phyloP scores from a whole-genome alignment of 2,888 invertebrate genomes.

The Noctua pronuba region DNA sequence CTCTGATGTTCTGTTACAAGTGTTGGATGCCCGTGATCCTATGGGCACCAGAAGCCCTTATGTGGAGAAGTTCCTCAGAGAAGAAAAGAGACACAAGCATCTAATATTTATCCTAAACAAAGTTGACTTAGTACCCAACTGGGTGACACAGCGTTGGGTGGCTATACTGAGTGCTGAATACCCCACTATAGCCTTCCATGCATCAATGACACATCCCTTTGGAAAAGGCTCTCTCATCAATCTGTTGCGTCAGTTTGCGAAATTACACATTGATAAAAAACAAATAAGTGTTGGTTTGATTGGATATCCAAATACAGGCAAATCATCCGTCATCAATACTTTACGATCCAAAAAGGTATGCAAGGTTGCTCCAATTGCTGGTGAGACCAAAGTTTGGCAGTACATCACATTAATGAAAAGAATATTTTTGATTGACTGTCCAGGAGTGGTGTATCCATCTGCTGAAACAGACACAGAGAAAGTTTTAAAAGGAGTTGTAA shows the following conservation, averaged over 20 bases:
- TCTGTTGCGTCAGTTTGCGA: constrained; percentile 98
- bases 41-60: constrained; percentile 98
- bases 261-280: constrained; percentile 98
- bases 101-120: constrained; percentile 99
- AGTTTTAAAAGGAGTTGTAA: constrained; percentile 99
- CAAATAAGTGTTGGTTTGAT: constrained; percentile 99
- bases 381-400: constrained; percentile 99
- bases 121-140: constrained; percentile 98
- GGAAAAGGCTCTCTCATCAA: constrained; percentile 99
- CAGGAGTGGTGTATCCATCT: constrained; percentile 99
- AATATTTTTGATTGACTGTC: constrained; percentile 99
- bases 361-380: constrained; percentile 99
- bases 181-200: constrained; percentile 99
- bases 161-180: constrained; percentile 97
- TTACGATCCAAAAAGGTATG: constrained; percentile 99
- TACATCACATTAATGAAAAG: constrained; percentile 99
- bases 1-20: constrained; percentile 98
- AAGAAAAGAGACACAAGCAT: constrained; percentile 99
- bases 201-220: constrained; percentile 99
- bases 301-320: constrained; percentile 99
- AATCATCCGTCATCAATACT: constrained; percentile 99
- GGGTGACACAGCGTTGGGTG: constrained; percentile 99
- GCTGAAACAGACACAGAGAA: constrained; percentile 98
- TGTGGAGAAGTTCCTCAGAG: constrained; percentile 97
- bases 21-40: constrained; percentile 99